phyloP scores from a whole-genome alignment of 2,113 vertebrate genomes.

The Ceyx cyanopectus region DNA sequence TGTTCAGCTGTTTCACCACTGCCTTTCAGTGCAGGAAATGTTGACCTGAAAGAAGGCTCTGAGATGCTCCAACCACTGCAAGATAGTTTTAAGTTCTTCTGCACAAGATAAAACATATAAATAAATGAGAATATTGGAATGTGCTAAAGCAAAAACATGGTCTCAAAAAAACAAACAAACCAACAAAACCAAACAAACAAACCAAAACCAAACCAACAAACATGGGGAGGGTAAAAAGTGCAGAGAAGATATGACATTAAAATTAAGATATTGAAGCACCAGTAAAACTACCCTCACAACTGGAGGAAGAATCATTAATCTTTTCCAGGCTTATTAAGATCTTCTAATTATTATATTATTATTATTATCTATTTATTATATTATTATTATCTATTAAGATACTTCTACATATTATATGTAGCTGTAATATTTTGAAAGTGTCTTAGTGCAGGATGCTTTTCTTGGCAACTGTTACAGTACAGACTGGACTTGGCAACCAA shows the following conservation, averaged over 20 bases:
- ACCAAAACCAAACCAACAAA: too few species aligned
- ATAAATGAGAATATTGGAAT: background rate
- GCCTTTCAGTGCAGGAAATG: background rate
- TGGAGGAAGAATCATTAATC: background rate
- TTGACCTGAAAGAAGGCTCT: background rate
- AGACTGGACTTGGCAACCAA: background rate
- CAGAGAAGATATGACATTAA: background rate
- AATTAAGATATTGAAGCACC: background rate
- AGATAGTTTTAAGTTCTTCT: background rate
- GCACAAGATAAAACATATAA: background rate
- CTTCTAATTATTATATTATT: too few species aligned
- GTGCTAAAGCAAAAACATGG: background rate
- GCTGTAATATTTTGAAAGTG: constrained; percentile 2
- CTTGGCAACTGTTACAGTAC: background rate
- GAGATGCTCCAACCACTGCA: background rate
- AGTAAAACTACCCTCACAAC: background rate
- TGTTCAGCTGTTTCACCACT: background rate
- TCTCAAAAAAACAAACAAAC: background rate
- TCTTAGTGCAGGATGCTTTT: background rate
- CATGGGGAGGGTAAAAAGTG: too few species aligned
- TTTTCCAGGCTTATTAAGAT: background rate
- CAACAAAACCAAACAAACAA: background rate
- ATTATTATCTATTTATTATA: too few species aligned
- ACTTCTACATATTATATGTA: background rate
- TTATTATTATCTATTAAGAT: too few species aligned